Base-by-base conservation (phyloP, 1,140 invertebrate genomes). In the Bombus impatiens region DNA sequence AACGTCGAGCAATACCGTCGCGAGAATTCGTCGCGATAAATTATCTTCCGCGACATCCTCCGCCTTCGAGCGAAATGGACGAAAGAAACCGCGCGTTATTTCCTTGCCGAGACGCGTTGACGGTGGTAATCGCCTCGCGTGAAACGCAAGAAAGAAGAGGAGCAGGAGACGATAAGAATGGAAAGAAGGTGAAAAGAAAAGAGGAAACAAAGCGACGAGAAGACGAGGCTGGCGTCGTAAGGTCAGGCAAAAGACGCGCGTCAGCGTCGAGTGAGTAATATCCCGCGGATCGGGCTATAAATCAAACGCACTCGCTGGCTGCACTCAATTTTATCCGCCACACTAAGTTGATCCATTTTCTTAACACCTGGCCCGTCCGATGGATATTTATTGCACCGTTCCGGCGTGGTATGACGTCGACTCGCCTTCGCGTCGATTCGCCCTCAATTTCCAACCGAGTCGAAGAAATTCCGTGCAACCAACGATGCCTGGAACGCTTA, bases 291-390 rank as follows among this genome's bases (percentile, higher is more conserved):
- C 77, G 78, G 68, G 77, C 78, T 80, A 85, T 85, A 85, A 80
- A 85, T 85, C 83, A 85, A 85, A 85, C 78, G 68, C 83, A 79
- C 83, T 85, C 67, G 68, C 78, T 78, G 68, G 57, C 77, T 74
- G 83, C 83, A 74, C 78, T 85, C 83, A 85, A 85, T 85, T 85
- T 85, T 85, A 85, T 85, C 83, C 83, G 83, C 77, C 77, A 80
- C 78, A 47, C 78, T 80, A 80, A 85, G 77, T 80, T 85, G 83
- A 85, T 85, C 83, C 78, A 80, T 85, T 85, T 85, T 85, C 83
- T 85, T 85, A 85, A 53, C 83, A 85, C 83, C 83, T 85, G 83
- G 77, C 83, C 82, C 47, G 83, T 74, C 83, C 83, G 77, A 85
- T 85, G 83, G 83, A 85, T 85, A 85, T 85, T 84, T 84, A 84